Percentiles rank a stretch among this genome's conserved stretches.
phyloP scores from a whole-genome alignment of 2,888 invertebrate species.

The Branchipolynoe longqiensis region DNA sequence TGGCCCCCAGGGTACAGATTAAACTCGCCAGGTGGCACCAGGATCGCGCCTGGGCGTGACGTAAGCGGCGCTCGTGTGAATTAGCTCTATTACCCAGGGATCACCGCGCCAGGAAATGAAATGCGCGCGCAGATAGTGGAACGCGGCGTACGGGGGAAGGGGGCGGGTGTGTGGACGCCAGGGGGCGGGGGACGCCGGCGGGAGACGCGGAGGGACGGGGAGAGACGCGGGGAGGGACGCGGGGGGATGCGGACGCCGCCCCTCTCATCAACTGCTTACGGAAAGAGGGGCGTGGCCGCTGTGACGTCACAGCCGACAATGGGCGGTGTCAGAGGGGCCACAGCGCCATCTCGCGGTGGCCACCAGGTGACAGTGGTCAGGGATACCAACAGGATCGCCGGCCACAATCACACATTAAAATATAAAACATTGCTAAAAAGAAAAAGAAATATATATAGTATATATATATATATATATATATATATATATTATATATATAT shows the following conservation, averaged over 20 bases:
- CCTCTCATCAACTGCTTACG: constrained; percentile 12
- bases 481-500: no score
- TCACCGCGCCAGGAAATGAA: constrained; percentile 45
- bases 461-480: no score
- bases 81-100: constrained; percentile 44
- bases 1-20: constrained; percentile 32
- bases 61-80: constrained; percentile 9
- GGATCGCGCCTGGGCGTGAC: background rate
- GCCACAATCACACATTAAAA: background rate
- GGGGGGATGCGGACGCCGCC: background rate
- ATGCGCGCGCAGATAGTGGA: constrained; percentile 19
- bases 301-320: constrained; percentile 37
- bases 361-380: background rate
- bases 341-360: no score
- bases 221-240: background rate
- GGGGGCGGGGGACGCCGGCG: no score
- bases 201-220: background rate
- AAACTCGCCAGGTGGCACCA: constrained; percentile 38
- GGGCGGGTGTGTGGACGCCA: background rate
- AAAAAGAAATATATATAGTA: no score
- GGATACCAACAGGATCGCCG: background rate
- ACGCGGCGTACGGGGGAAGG: background rate
- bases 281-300: constrained; percentile 31
- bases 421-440: background rate
- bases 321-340: no score